phyloP scores from a whole-genome alignment of 2,888 invertebrate genomes.

The Caenorhabditis uteleia region DNA sequence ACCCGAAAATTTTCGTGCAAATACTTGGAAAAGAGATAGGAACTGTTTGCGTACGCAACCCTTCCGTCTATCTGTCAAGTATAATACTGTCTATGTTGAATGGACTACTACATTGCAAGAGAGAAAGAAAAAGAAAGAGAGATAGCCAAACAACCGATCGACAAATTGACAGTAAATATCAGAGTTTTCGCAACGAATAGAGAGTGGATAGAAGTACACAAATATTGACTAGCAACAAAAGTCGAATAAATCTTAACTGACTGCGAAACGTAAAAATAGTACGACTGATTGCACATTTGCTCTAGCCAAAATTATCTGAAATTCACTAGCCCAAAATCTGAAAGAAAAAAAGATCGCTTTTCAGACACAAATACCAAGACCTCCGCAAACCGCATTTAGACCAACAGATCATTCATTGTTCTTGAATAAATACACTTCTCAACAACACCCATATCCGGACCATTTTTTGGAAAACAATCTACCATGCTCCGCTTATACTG shows the following conservation, averaged over 20 bases:
- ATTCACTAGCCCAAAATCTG: not conserved
- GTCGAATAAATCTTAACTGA: not conserved
- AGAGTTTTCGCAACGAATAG: too few relatives aligned
- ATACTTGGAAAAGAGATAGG: too few relatives aligned
- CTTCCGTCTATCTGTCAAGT: too few relatives aligned
- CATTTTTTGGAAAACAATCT: slow-evolving; percentile 13
- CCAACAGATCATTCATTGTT: not conserved
- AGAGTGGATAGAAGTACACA: too few relatives aligned
- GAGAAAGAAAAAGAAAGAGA: too few relatives aligned
- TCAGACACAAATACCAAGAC: slow-evolving; percentile 51
- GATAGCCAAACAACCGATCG: too few relatives aligned
- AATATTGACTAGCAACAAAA: too few relatives aligned
- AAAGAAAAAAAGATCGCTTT: slow-evolving; percentile 6
- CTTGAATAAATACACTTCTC: not conserved
- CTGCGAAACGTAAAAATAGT: not conserved
- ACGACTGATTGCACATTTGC: slow-evolving; percentile 10
- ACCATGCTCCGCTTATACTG: slow-evolving; percentile 65
- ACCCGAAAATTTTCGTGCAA: too few relatives aligned
- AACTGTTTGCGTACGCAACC: too few relatives aligned
- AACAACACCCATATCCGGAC: slow-evolving; percentile 7
- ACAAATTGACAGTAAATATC: too few relatives aligned
- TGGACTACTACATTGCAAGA: too few relatives aligned
- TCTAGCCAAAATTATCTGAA: not conserved
- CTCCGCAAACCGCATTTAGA: slow-evolving; percentile 11
- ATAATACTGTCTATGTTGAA: too few relatives aligned